Evolutionary conservation across 2,888 invertebrate genomes (phyloP), one percentile per base, ranked within the genome.

Genomic region (Julus scanicus): DNA sequence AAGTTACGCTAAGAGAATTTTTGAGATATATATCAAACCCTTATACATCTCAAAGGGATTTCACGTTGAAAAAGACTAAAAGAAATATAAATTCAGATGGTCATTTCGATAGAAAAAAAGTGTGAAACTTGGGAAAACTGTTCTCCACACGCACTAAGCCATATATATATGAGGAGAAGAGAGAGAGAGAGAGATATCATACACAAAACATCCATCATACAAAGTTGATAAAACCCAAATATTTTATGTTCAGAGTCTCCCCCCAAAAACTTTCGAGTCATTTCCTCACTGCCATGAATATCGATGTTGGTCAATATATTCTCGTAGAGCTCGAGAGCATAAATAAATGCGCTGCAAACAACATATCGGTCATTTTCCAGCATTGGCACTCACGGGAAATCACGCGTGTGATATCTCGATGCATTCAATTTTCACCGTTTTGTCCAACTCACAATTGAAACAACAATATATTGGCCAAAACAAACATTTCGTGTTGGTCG

Each of bases 41-140:
- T 71, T 29, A 29, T 11, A 29, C 71, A 20, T 71, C 71, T 71
- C 71, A 71, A 71, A 71, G 71, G 71, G 71, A 29, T 71, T 71
- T 71, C 71, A 2, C 9, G 71, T 44, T 0, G 8, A 2, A 5
- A 29, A 71, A 29, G 71, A 71, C 71, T 71, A 71, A 29, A 71
- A 71, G 71, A 71, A 71, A 71, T 71, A 71, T 71, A 71, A 71
- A 71, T 71, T 71, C 71, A 29, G 71, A 71, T 71, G 71, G 71
- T 71, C 71, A 71, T 71, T 71, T 71, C 71, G 71, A 71, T 71
- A 29, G 71, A n/a, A 20, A 29, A 71, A 71, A 71, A 71, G 71
- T 71, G 71, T 71, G 71, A 71, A 71, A 71, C 71, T 20, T 29
- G 71, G 29, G 29, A n/a, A 71, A 71, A 71, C 71, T 29, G 71